Conservation (phyloP, 2,113 vertebrate genomes). For the Platysteira castanea region DNA sequence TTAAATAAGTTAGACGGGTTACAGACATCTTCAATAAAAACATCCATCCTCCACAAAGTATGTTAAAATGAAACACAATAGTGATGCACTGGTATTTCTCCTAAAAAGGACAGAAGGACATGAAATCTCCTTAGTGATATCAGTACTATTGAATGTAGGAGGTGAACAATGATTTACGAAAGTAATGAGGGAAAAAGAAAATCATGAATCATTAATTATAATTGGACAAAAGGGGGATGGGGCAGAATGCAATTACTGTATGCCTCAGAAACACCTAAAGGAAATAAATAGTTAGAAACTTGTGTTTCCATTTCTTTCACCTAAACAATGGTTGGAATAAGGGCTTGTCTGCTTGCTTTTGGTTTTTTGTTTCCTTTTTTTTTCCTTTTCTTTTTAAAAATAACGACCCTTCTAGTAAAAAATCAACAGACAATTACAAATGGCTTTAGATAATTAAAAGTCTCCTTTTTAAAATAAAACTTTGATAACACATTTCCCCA, state of each 20-base stretch:
- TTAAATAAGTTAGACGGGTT: slow-evolving; percentile 61
- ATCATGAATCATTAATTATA: slow-evolving; percentile 33
- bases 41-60: slow-evolving; percentile 51
- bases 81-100: slow-evolving; percentile 56
- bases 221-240: not conserved
- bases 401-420: slow-evolving; percentile 54
- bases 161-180: slow-evolving; percentile 47
- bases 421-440: slow-evolving; percentile 57
- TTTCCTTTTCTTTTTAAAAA: not conserved
- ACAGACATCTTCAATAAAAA: slow-evolving; percentile 52
- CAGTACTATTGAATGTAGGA: slow-evolving; percentile 57
- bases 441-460: slow-evolving; percentile 67
- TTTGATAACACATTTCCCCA: slow-evolving; percentile 65
- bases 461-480: slow-evolving; percentile 74
- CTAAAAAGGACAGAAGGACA: slow-evolving; percentile 67
- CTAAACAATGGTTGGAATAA: not conserved
- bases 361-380: not conserved
- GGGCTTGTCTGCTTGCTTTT: slow-evolving; percentile 5
- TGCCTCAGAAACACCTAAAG: not conserved
- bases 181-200: slow-evolving; percentile 34
- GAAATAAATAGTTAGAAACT: slow-evolving; percentile 9
- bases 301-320: slow-evolving; percentile 14
- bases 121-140: slow-evolving; percentile 62
- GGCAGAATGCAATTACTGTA: not conserved
- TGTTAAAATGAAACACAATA: slow-evolving; percentile 64